Conservation (phyloP, 2,113 vertebrate genomes). For the Apistogramma diplotaenia region DNA sequence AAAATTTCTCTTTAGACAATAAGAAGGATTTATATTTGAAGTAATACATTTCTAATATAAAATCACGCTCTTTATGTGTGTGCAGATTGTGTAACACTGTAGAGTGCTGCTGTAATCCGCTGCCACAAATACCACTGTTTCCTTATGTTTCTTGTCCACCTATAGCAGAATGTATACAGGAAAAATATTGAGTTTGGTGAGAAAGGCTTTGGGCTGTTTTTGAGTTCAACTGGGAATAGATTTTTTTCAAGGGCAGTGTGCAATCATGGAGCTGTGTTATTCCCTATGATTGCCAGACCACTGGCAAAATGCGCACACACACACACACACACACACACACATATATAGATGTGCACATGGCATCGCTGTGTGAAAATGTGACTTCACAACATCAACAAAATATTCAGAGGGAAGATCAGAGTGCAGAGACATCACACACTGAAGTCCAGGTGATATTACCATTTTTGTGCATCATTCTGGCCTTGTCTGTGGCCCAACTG, state of each 20-base stretch:
- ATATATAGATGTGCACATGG: neutral
- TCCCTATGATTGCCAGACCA: slow-evolving; percentile 60
- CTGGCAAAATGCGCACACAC: slow-evolving; percentile 31
- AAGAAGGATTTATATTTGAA: neutral
- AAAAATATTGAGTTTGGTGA: slow-evolving; percentile 56
- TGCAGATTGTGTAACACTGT: neutral
- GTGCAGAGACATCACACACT: slow-evolving; percentile 55
- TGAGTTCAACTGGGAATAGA: slow-evolving; percentile 65
- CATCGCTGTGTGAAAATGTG: slow-evolving; percentile 25
- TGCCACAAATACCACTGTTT: slow-evolving; percentile 13
- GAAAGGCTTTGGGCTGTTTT: slow-evolving; percentile 63
- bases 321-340: slow-evolving; percentile 1
- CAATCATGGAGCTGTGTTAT: slow-evolving; percentile 63
- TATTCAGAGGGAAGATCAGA: slow-evolving; percentile 63
- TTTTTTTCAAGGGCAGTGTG: slow-evolving; percentile 63
- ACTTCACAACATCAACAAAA: slow-evolving; percentile 66
- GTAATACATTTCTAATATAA: neutral
- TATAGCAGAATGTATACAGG: slow-evolving; percentile 50
- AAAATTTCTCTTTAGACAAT: neutral
- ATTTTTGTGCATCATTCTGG: slow-evolving; percentile 49
- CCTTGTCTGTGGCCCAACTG: slow-evolving; percentile 23
- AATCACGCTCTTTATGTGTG: neutral
- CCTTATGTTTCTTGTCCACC: slow-evolving; percentile 29
- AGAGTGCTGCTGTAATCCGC: slow-evolving; percentile 8
- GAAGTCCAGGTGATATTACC: slow-evolving; percentile 57